Percentiles rank a stretch among this genome's conserved stretches.
Evolutionary conservation across 2,888 invertebrate genomes (phyloP).

Genomic region (Notodonta ziczac): DNA sequence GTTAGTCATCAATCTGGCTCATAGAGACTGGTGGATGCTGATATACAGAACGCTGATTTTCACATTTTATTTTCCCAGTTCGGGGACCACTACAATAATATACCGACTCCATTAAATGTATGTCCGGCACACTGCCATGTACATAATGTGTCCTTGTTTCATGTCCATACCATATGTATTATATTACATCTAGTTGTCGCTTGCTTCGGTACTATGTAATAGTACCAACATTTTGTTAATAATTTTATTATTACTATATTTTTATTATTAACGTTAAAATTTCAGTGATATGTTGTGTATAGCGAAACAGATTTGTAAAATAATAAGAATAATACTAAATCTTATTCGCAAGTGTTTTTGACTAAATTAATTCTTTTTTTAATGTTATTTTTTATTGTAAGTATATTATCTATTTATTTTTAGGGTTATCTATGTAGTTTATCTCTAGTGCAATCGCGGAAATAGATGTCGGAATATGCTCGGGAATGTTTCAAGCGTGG

Average conservation of each 20-base stretch:
- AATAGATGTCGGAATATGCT: conserved; percentile 40
- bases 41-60: conserved; percentile 35
- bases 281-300: conserved; percentile 48
- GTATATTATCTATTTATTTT: conserved; percentile 36
- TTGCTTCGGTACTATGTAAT: conserved; percentile 49
- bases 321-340: conserved; percentile 53
- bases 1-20: conserved; percentile 19
- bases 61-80: conserved; percentile 26
- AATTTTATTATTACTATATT: conserved; percentile 55
- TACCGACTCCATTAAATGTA: background rate
- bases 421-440: conserved; percentile 24
- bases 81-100: background rate
- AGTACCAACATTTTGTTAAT: conserved; percentile 54
- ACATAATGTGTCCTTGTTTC: conserved; percentile 3
- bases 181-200: conserved; percentile 45
- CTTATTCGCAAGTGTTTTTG: conserved; percentile 44
- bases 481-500: conserved; percentile 39
- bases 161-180: conserved; percentile 22
- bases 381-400: conserved; percentile 40
- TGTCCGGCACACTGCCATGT: background rate
- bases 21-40: conserved; percentile 27
- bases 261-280: conserved; percentile 49
- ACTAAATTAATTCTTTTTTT: conserved; percentile 38
- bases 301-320: conserved; percentile 39
- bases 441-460: conserved; percentile 55